phyloP scores from a whole-genome alignment of 37 sponge, comb jelly and placozoan genomes.

The Chondrilla cf. caribensis region DNA sequence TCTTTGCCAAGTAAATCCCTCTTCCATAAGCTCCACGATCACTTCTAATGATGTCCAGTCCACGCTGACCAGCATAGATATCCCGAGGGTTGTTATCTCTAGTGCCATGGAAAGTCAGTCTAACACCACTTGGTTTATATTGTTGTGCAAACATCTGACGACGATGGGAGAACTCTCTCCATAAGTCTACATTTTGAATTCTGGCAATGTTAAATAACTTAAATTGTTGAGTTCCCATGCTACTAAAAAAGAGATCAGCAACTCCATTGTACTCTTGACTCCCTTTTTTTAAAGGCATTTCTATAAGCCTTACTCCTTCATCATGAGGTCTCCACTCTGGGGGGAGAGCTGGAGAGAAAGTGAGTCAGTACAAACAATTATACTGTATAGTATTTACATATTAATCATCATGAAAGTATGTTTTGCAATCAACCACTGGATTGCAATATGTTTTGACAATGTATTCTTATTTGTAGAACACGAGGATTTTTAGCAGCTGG shows the following conservation, averaged over 20 bases:
- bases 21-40: conserved; percentile 52
- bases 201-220: neutral
- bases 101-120: conserved; percentile 55
- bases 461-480: no score
- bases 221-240: neutral
- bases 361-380: neutral
- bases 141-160: neutral
- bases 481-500: no score
- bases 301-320: neutral
- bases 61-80: conserved; percentile 40
- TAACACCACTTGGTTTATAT: neutral
- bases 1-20: conserved; percentile 64
- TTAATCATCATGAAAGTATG: no score
- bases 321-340: neutral
- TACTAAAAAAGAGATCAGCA: neutral
- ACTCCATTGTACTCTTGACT: conserved; percentile 5
- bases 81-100: conserved; percentile 31
- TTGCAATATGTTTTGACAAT: no score
- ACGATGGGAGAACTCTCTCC: neutral
- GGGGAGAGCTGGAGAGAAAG: neutral
- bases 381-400: neutral
- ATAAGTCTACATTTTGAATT: conserved; percentile 9
- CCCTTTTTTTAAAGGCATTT: neutral
- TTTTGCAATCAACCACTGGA: no score
- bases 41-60: conserved; percentile 55